Evolutionary conservation across 1,140 invertebrate genomes (phyloP).

Genomic region (Heliconius melpomene): DNA sequence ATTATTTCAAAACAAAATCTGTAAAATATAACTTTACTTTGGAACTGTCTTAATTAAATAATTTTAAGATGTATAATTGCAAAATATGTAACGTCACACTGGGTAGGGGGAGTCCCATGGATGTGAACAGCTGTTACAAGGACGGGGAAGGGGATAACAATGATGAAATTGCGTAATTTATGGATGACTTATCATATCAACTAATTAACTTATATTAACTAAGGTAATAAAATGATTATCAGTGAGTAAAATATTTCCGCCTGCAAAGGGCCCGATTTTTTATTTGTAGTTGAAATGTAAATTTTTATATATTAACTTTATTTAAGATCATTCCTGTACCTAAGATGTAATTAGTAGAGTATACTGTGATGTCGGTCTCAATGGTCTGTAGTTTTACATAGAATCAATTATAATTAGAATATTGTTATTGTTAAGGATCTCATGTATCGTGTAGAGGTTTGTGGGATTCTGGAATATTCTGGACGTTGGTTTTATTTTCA

Average conservation of each 20-base stretch:
- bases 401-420: slow-evolving; percentile 78
- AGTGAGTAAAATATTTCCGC: slow-evolving; percentile 53
- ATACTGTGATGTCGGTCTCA: slow-evolving; percentile 80
- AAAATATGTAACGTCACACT: no score
- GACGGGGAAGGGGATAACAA: no score
- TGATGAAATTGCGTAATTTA: no score
- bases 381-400: slow-evolving; percentile 75
- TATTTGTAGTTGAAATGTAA: slow-evolving; percentile 74
- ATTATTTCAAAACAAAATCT: no score
- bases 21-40: no score
- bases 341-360: slow-evolving; percentile 78
- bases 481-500: slow-evolving; percentile 58
- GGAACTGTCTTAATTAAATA: no score
- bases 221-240: slow-evolving; percentile 31
- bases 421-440: slow-evolving; percentile 80
- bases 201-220: background rate
- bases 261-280: slow-evolving; percentile 60
- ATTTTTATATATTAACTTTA: slow-evolving; percentile 64
- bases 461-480: slow-evolving; percentile 71
- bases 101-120: no score
- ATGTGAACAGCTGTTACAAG: no score
- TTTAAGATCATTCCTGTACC: slow-evolving; percentile 78
- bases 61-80: no score
- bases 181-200: no score
- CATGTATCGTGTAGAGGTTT: slow-evolving; percentile 72